phyloP scores from a whole-genome alignment of 35 echinoderm and acorn worm genomes.

The Strongylocentrotus purpuratus region DNA sequence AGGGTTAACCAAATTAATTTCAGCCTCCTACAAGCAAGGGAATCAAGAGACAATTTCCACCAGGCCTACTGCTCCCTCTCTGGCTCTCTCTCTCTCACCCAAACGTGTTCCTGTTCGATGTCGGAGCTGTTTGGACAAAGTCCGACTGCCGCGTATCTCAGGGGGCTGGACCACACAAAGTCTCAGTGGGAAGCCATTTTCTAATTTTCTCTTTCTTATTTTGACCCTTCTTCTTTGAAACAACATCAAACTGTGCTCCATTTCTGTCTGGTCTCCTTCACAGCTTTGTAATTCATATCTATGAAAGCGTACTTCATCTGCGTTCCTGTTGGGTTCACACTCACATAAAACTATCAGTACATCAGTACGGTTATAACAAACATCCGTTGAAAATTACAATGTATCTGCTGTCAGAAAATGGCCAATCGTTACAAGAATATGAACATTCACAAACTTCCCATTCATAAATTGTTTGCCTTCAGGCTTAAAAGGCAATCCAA shows the following conservation, averaged over 20 bases:
- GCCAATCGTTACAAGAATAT: too few relatives aligned
- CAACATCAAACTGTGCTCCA: conserved; percentile 38
- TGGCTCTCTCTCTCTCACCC: background rate
- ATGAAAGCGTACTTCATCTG: too few relatives aligned
- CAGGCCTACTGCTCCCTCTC: background rate
- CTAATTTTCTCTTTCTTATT: background rate
- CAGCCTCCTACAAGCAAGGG: conserved; percentile 37
- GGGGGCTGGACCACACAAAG: conserved; percentile 44
- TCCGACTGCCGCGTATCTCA: conserved; percentile 36
- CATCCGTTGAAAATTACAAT: too few relatives aligned
- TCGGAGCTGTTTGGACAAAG: conserved; percentile 42
- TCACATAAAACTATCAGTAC: background rate
- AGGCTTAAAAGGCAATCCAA: too few relatives aligned
- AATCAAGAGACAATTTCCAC: background rate
- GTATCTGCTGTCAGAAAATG: too few relatives aligned
- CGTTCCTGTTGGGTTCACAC: too few relatives aligned
- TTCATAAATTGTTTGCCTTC: too few relatives aligned
- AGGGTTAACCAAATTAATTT: conserved; percentile 26
- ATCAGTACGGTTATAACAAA: too few relatives aligned
- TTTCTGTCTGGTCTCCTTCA: conserved; percentile 15
- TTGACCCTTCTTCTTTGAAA: conserved; percentile 28
- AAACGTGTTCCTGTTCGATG: background rate
- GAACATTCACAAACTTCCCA: too few relatives aligned
- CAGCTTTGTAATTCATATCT: background rate
- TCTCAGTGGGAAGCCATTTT: conserved; percentile 47